These are phyloP conservation scores for Chaetodon trifascialis DNA, from an alignment of 2,113 vertebrate species.

Conservation along the genomic window DNA sequence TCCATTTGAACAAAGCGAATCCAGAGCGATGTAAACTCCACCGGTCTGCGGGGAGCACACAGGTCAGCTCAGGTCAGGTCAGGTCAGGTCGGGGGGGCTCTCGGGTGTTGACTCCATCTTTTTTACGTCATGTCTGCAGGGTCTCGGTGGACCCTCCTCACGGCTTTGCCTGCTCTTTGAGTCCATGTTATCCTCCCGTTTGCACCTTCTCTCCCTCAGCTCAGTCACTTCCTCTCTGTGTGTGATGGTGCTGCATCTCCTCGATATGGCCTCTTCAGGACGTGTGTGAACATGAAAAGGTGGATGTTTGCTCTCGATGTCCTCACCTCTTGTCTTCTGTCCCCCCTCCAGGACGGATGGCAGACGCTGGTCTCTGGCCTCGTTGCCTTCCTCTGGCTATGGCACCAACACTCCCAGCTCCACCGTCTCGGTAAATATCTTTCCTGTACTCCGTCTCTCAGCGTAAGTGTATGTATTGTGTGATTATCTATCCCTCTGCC, in stretches of 20 bases:
- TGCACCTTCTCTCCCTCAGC: constrained; percentile 11
- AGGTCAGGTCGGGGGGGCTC: not conserved
- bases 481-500: not conserved
- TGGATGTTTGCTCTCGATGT: not conserved
- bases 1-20: not conserved
- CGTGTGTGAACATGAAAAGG: not conserved
- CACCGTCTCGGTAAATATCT: constrained; percentile 93
- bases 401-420: constrained; percentile 99
- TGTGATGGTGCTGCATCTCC: not conserved
- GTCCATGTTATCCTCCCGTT: not conserved
- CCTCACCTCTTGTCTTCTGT: not conserved
- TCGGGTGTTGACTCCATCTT: not conserved
- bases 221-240: not conserved
- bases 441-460: constrained; percentile 4
- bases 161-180: not conserved
- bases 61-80: not conserved
- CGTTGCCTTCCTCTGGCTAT: constrained; percentile 96
- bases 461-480: not conserved
- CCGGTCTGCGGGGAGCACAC: not conserved
- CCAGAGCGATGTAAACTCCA: not conserved
- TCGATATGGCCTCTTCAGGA: not conserved
- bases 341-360: constrained; percentile 90
- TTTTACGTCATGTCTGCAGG: constrained; percentile 6
- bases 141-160: not conserved
- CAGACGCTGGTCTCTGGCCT: constrained; percentile 97